Percentiles rank a stretch among this genome's conserved stretches.
These are phyloP conservation scores for Aspidoscelis tigris DNA, from an alignment of 2,113 vertebrate species.

Conservation along the genomic window DNA sequence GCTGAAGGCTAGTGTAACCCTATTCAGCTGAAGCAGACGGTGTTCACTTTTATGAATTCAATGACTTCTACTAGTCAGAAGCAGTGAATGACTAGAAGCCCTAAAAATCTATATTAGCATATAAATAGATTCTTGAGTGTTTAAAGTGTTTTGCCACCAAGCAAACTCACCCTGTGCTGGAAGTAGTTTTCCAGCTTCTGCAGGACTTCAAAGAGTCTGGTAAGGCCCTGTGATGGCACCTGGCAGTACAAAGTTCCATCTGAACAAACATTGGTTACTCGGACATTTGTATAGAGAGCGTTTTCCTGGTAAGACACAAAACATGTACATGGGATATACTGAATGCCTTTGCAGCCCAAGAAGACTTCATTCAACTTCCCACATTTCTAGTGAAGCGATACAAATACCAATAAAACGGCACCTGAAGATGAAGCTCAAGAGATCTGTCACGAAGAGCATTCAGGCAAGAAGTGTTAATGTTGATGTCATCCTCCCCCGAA, in stretches of 20 bases:
- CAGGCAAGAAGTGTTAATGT: conserved; percentile 87
- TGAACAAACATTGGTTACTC: conserved; percentile 86
- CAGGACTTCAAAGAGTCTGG: conserved; percentile 81
- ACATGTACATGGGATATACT: not conserved
- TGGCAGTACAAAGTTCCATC: conserved; percentile 91
- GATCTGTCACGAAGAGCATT: conserved; percentile 84
- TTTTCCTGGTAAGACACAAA: conserved; percentile 76
- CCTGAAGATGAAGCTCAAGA: conserved; percentile 86
- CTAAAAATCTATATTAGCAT: not conserved
- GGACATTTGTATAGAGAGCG: conserved; percentile 79
- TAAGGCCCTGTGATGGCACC: conserved; percentile 86
- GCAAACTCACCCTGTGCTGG: conserved; percentile 78
- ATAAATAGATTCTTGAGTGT: not conserved
- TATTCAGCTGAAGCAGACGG: not conserved
- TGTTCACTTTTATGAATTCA: not conserved
- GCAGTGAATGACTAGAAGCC: not conserved
- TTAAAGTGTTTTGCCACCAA: not conserved
- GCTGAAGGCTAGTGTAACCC: not conserved
- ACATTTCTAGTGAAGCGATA: conserved; percentile 6
- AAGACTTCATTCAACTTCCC: not conserved
- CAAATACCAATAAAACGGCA: conserved; percentile 49
- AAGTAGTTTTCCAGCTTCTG: conserved; percentile 85
- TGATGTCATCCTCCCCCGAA: conserved; percentile 90
- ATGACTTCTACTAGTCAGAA: not conserved
- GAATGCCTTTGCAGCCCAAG: not conserved